Conservation (phyloP, 2,888 invertebrate species). For the Thereva nobilitata region DNA sequence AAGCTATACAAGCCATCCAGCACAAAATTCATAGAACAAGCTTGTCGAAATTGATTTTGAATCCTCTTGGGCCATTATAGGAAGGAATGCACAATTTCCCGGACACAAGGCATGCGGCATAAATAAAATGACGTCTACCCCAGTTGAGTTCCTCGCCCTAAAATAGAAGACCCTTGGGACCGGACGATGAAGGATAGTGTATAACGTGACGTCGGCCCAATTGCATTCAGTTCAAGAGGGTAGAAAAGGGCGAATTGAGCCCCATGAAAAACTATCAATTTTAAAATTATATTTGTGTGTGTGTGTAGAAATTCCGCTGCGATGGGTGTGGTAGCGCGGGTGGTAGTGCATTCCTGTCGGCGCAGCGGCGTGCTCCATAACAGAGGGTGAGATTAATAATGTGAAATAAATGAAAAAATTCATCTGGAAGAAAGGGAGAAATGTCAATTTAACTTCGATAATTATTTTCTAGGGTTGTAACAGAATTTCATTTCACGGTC, state of each 20-base stretch:
- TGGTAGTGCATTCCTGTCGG: background rate
- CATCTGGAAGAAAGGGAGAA: constrained; percentile 12
- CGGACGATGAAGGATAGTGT: background rate
- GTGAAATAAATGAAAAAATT: constrained; percentile 17
- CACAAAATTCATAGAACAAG: too few species aligned
- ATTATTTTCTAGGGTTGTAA: background rate
- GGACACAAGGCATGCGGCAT: background rate
- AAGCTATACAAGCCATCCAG: too few species aligned
- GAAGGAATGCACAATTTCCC: constrained; percentile 2
- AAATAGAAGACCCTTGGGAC: background rate
- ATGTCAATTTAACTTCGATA: constrained; percentile 4
- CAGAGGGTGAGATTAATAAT: constrained; percentile 3
- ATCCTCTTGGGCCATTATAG: background rate
- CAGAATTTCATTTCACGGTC: background rate
- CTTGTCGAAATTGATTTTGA: constrained; percentile 3
- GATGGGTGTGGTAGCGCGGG: too few species aligned
- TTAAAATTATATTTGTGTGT: constrained; percentile 15
- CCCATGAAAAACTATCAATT: constrained; percentile 8
- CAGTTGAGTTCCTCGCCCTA: background rate
- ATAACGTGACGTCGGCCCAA: background rate
- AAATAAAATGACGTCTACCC: background rate
- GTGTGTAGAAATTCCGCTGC: too few species aligned
- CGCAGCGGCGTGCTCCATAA: background rate
- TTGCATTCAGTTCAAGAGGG: constrained; percentile 12
- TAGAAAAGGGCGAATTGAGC: background rate